phyloP scores from a whole-genome alignment of 2,797 vertebrate genomes.

The Pseudopleuronectes americanus region DNA sequence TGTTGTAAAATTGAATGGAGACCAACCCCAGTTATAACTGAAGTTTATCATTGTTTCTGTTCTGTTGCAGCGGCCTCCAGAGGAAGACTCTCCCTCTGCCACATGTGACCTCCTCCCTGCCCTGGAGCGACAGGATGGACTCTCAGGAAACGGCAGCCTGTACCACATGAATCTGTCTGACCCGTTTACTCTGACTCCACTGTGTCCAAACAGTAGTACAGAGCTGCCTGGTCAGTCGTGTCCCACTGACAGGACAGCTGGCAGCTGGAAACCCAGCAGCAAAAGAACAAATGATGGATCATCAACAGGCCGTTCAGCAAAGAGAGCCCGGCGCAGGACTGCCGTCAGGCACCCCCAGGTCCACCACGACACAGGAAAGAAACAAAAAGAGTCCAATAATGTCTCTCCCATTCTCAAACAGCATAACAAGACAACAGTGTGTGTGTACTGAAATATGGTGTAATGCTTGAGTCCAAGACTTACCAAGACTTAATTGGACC shows the following conservation, averaged over 20 bases:
- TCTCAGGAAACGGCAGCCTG: slow-evolving; percentile 67
- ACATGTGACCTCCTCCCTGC: slow-evolving; percentile 70
- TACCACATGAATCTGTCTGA: slow-evolving; percentile 54
- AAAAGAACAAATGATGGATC: slow-evolving; percentile 88
- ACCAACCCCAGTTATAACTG: too few species aligned
- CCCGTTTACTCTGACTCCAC: slow-evolving; percentile 39
- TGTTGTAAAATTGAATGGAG: too few species aligned
- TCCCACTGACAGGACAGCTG: slow-evolving; percentile 40
- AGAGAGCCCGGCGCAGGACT: slow-evolving; percentile 79
- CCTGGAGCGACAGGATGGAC: slow-evolving; percentile 68
- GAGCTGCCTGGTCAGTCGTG: slow-evolving; percentile 37
- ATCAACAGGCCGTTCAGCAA: slow-evolving; percentile 64
- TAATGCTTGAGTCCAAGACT: not conserved
- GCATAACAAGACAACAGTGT: slow-evolving; percentile 89
- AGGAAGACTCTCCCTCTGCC: slow-evolving; percentile 62
- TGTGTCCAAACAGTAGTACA: slow-evolving; percentile 41
- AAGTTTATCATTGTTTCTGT: not conserved
- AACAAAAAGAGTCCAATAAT: slow-evolving; percentile 87
- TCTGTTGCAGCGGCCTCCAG: slow-evolving; percentile 49
- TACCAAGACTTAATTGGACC: too few species aligned
- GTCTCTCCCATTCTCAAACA: slow-evolving; percentile 87
- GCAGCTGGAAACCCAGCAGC: slow-evolving; percentile 81
- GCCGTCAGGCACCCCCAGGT: slow-evolving; percentile 75
- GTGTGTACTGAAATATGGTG: slow-evolving; percentile 87
- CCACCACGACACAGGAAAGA: slow-evolving; percentile 85